These are phyloP conservation scores for Caenorhabditis virilis DNA, from an alignment of 2,888 invertebrate genomes.

Conservation along the genomic window DNA sequence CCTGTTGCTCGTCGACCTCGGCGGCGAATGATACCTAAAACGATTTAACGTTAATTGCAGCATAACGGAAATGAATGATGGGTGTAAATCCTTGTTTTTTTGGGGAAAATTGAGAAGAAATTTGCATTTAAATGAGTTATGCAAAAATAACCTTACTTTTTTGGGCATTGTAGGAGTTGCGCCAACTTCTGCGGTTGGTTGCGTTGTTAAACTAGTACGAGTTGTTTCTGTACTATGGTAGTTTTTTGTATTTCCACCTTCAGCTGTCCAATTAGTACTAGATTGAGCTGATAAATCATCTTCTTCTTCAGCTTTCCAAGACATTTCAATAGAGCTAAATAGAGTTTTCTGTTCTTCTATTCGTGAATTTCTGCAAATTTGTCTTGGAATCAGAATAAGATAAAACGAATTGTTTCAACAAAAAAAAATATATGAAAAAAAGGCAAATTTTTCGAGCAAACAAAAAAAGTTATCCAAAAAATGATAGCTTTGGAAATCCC, in stretches of 20 bases:
- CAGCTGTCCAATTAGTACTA: slow-evolving; percentile 18
- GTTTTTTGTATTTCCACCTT: neutral
- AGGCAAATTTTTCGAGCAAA: too few species aligned
- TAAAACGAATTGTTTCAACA: too few species aligned
- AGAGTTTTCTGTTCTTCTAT: too few species aligned
- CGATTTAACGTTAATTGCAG: neutral
- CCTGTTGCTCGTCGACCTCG: slow-evolving; percentile 40
- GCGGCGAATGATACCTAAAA: slow-evolving; percentile 38
- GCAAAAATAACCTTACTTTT: slow-evolving; percentile 12
- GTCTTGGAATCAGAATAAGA: too few species aligned
- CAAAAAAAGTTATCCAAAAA: too few species aligned
- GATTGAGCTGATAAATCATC: slow-evolving; percentile 24
- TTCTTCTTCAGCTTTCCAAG: slow-evolving; percentile 26
- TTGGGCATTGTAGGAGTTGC: slow-evolving; percentile 33
- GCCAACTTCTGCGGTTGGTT: slow-evolving; percentile 11
- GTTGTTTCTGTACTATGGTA: neutral
- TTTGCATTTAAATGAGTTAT: slow-evolving; percentile 4
- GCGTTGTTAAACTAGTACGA: slow-evolving; percentile 19
- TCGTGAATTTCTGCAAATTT: too few species aligned
- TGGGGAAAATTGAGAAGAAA: slow-evolving; percentile 9
- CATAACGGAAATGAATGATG: neutral
- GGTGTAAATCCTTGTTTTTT: neutral
- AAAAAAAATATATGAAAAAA: too few species aligned
- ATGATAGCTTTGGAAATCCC: too few species aligned
- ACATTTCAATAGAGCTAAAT: too few species aligned